Conservation (phyloP, 2,888 invertebrate species). For the Liposcelis brunnea region DNA sequence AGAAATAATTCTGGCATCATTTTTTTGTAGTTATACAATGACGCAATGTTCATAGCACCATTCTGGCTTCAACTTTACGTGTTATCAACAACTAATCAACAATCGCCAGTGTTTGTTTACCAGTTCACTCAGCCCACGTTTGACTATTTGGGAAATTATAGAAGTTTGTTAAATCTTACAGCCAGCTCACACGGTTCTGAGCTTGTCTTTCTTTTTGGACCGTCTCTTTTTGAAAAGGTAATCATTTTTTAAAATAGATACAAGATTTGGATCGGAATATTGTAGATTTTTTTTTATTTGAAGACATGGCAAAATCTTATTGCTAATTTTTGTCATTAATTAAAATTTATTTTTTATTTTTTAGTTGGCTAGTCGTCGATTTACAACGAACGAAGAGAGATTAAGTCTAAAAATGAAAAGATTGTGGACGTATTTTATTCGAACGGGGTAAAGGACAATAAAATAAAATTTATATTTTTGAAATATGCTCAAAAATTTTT, state of each 20-base stretch:
- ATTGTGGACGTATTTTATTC: constrained; percentile 32
- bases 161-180: constrained; percentile 20
- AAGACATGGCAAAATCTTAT: too few relatives aligned
- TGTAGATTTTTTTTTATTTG: too few relatives aligned
- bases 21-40: constrained; percentile 31
- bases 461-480: neutral
- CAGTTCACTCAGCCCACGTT: constrained; percentile 33
- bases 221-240: constrained; percentile 45
- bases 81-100: constrained; percentile 22
- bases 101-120: constrained; percentile 35
- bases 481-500: neutral
- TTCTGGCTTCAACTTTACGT: constrained; percentile 35
- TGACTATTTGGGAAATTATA: constrained; percentile 18
- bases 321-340: too few relatives aligned
- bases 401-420: too few relatives aligned
- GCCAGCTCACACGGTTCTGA: constrained; percentile 52
- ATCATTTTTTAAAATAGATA: too few relatives aligned
- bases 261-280: too few relatives aligned
- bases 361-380: too few relatives aligned
- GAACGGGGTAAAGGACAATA: constrained; percentile 28
- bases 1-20: constrained; percentile 1
- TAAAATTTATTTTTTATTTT: too few relatives aligned
- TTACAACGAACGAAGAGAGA: too few relatives aligned
- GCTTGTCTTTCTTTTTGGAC: constrained; percentile 45
- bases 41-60: constrained; percentile 37